Conservation (phyloP, 2,113 vertebrate genomes). For the Clarias gariepinus region DNA sequence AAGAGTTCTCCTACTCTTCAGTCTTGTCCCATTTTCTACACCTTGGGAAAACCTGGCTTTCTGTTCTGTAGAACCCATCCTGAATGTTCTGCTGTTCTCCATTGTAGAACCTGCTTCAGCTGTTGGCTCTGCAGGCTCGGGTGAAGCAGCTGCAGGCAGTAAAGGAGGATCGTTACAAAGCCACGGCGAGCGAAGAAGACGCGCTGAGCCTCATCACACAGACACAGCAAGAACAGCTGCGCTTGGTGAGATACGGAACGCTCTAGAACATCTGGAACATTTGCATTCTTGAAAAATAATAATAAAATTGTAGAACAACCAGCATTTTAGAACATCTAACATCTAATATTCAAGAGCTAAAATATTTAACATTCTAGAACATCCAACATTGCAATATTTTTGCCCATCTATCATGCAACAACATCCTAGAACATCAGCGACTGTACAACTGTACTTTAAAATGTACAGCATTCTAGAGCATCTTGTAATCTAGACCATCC, state of each 20-base stretch:
- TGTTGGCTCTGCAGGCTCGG: conserved; percentile 77
- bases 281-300: too few relatives aligned
- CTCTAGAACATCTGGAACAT: too few relatives aligned
- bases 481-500: too few relatives aligned
- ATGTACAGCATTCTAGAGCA: too few relatives aligned
- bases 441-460: too few relatives aligned
- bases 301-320: background rate
- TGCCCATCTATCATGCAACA: background rate
- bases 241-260: conserved; percentile 11
- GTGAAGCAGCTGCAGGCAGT: conserved; percentile 77
- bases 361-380: background rate
- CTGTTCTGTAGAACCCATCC: background rate
- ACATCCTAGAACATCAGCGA: background rate
- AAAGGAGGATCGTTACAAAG: conserved; percentile 73
- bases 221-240: conserved; percentile 63
- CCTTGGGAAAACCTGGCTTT: background rate
- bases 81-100: conserved; percentile 13
- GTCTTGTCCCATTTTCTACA: background rate
- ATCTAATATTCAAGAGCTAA: background rate
- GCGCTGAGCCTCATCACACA: conserved; percentile 55
- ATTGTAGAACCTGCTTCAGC: conserved; percentile 74
- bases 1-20: too few relatives aligned
- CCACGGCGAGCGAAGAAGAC: conserved; percentile 53
- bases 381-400: background rate
- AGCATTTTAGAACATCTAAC: background rate